Conservation (phyloP, 2,113 vertebrate species). For the Globicephala melas region DNA sequence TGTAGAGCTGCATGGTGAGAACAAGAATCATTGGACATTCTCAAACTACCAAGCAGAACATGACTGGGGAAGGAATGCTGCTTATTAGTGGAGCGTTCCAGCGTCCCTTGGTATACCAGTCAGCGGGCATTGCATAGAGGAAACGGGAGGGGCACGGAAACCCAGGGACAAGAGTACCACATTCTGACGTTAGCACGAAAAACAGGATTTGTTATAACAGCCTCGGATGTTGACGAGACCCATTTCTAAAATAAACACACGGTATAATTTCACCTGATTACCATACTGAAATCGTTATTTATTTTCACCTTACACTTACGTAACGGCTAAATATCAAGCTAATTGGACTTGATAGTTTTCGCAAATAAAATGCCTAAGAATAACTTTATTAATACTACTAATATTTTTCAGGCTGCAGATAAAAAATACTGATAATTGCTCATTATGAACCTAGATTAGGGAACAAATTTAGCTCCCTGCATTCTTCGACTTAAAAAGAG, state of each 20-base stretch:
- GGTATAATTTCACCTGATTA: background rate
- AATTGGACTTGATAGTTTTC: conserved; percentile 33
- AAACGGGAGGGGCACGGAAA: background rate
- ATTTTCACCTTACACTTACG: conserved; percentile 37
- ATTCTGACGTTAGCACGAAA: background rate
- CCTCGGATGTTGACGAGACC: background rate
- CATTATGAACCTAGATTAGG: background rate
- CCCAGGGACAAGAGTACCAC: background rate
- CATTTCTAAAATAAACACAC: conserved; percentile 49
- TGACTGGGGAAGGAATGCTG: background rate
- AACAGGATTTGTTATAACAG: background rate
- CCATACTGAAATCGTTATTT: background rate
- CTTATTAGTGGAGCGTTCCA: background rate
- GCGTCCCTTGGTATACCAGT: fast-evolving
- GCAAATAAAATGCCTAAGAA: conserved; percentile 7
- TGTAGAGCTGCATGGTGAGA: background rate
- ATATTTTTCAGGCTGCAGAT: background rate
- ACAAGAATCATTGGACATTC: conserved; percentile 1
- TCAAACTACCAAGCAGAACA: background rate
- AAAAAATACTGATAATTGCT: background rate
- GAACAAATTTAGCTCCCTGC: background rate
- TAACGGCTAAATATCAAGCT: conserved; percentile 46
- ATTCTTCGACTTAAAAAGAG: background rate
- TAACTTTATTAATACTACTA: conserved; percentile 44
- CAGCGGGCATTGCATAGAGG: background rate